These are phyloP conservation scores for Protobothrops mucrosquamatus DNA, from an alignment of 2,113 vertebrate genomes.

Conservation along the genomic window DNA sequence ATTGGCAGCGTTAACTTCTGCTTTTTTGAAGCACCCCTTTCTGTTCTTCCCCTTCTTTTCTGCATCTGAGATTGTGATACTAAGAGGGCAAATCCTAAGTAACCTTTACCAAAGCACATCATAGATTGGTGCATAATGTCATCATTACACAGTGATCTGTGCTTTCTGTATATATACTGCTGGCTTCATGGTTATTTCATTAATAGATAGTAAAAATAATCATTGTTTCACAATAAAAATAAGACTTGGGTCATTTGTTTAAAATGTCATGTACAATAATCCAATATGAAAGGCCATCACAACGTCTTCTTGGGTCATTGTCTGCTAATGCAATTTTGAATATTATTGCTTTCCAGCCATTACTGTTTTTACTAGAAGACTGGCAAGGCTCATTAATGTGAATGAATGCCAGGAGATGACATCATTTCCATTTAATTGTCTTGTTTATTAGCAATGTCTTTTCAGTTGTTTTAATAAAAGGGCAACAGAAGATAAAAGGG, in stretches of 20 bases:
- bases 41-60: not conserved
- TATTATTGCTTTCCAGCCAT: slow-evolving; percentile 55
- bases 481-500: slow-evolving; percentile 65
- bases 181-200: not conserved
- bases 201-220: slow-evolving; percentile 41
- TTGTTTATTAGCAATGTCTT: slow-evolving; percentile 73
- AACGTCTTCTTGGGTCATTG: slow-evolving; percentile 58
- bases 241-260: slow-evolving; percentile 40
- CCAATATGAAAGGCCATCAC: slow-evolving; percentile 77
- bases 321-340: slow-evolving; percentile 60
- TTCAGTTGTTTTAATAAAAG: slow-evolving; percentile 69
- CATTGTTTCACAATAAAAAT: slow-evolving; percentile 73
- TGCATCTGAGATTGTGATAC: not conserved
- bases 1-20: not conserved
- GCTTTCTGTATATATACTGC: not conserved
- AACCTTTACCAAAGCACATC: not conserved
- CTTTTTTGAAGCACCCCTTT: not conserved
- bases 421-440: slow-evolving; percentile 73
- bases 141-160: not conserved
- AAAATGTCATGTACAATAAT: slow-evolving; percentile 39
- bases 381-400: slow-evolving; percentile 62
- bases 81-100: not conserved
- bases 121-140: not conserved
- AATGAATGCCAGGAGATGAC: slow-evolving; percentile 66
- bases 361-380: slow-evolving; percentile 52